phyloP scores from a whole-genome alignment of 1,140 invertebrate species.

The Bombus confusus region DNA sequence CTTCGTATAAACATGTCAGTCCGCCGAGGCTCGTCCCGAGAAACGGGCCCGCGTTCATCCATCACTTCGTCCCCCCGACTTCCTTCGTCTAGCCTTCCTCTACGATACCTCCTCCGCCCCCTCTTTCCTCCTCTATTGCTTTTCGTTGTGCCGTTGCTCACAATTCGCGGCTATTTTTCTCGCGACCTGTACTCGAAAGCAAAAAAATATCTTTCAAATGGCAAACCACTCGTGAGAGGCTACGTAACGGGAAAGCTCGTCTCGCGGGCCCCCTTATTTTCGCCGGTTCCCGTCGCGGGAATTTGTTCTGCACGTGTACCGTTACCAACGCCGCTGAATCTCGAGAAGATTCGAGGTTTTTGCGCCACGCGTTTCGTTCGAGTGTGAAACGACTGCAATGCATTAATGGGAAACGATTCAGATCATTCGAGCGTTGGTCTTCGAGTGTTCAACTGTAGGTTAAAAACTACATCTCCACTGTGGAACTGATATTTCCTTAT shows the following conservation, averaged over 20 bases:
- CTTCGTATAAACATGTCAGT: conserved; percentile 81
- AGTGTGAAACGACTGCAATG: background rate
- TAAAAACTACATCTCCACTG: too few relatives aligned
- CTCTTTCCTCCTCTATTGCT: background rate
- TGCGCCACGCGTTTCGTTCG: background rate
- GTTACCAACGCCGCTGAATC: background rate
- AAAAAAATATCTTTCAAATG: conserved; percentile 24
- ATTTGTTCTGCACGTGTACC: conserved; percentile 7
- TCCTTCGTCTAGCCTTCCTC: conserved; percentile 35
- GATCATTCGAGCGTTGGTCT: background rate
- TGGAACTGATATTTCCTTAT: too few relatives aligned
- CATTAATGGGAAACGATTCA: background rate
- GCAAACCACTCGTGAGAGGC: background rate
- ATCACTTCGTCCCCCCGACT: conserved; percentile 71
- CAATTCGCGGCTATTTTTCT: conserved; percentile 41
- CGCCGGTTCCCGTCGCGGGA: background rate
- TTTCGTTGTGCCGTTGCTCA: conserved; percentile 11
- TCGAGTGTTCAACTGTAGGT: too few relatives aligned
- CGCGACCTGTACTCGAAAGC: background rate
- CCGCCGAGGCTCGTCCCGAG: conserved; percentile 73
- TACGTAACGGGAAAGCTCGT: conserved; percentile 26
- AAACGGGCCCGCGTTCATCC: conserved; percentile 75
- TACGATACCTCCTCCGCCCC: conserved; percentile 13
- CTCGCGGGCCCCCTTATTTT: background rate
- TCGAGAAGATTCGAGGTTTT: background rate